A percentile compares a stretch with the other conserved stretches of the same genome.
phyloP scores from a whole-genome alignment of 2,888 invertebrate species.

The Drosophila affinis region DNA sequence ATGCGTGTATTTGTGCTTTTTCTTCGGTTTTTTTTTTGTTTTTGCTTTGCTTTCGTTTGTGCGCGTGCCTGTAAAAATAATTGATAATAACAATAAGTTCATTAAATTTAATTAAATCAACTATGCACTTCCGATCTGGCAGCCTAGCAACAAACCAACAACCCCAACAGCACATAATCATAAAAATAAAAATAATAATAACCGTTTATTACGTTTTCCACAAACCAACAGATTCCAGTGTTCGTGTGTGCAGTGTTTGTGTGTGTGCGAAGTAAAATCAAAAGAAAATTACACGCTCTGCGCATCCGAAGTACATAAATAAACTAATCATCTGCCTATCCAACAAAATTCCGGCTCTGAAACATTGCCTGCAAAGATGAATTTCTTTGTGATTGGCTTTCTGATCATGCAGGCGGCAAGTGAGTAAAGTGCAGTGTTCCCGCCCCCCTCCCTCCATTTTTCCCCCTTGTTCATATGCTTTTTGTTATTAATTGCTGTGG shows the following conservation, averaged over 20 bases:
- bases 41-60: conserved; percentile 31
- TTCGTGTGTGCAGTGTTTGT: conserved; percentile 31
- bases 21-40: conserved; percentile 12
- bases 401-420: conserved; percentile 82
- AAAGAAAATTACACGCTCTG: conserved; percentile 46
- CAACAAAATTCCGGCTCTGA: conserved; percentile 40
- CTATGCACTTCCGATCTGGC: conserved; percentile 67
- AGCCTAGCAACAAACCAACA: conserved; percentile 19
- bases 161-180: conserved; percentile 9
- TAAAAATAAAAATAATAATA: conserved; percentile 13
- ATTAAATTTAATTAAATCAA: conserved; percentile 73
- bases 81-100: conserved; percentile 58
- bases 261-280: conserved; percentile 45
- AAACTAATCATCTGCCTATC: conserved; percentile 44
- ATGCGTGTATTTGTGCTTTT: conserved; percentile 26
- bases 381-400: conserved; percentile 82
- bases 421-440: conserved; percentile 62
- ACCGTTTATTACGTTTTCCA: conserved; percentile 37
- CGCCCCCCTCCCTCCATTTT: background rate
- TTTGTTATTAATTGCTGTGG: conserved; percentile 22
- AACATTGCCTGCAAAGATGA: conserved; percentile 64
- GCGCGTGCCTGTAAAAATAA: conserved; percentile 44
- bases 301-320: conserved; percentile 46
- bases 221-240: conserved; percentile 15
- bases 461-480: background rate